Evolutionary conservation across 1,140 invertebrate species (phyloP).

Genomic region (Lepidurus packardi): DNA sequence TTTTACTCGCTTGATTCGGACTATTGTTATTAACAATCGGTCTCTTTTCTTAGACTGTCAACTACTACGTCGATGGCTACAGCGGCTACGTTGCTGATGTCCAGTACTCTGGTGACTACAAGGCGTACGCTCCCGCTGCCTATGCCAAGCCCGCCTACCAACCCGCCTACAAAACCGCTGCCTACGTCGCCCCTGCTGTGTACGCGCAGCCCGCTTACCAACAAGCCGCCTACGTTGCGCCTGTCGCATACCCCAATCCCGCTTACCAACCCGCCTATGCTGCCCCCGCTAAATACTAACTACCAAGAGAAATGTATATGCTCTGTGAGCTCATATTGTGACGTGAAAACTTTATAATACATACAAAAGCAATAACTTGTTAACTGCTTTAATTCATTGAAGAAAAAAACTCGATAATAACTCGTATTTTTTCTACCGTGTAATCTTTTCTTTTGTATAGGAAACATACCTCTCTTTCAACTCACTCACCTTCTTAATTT

Average conservation of each 20-base stretch:
- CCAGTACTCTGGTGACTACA: slow-evolving; percentile 24
- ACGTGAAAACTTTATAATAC: background rate
- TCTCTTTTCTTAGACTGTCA: background rate
- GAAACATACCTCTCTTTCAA: no score
- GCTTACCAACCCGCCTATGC: background rate
- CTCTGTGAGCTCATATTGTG: background rate
- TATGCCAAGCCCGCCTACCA: background rate
- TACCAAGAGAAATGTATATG: background rate
- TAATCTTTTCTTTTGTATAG: no score
- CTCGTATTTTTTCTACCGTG: background rate
- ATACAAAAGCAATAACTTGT: background rate
- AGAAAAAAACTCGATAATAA: background rate
- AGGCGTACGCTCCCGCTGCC: slow-evolving; percentile 13
- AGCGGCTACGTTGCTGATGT: slow-evolving; percentile 28
- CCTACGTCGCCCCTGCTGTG: background rate
- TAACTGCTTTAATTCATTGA: background rate
- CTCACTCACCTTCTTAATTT: no score
- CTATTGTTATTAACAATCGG: background rate
- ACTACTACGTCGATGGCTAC: slow-evolving; percentile 27
- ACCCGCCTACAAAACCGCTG: slow-evolving; percentile 3
- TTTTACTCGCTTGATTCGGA: no score
- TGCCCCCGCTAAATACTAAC: background rate
- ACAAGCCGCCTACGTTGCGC: background rate
- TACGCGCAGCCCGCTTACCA: slow-evolving; percentile 1
- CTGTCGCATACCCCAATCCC: background rate